Base-by-base conservation (phyloP, 2,113 vertebrate genomes). In the Etheostoma cragini region DNA sequence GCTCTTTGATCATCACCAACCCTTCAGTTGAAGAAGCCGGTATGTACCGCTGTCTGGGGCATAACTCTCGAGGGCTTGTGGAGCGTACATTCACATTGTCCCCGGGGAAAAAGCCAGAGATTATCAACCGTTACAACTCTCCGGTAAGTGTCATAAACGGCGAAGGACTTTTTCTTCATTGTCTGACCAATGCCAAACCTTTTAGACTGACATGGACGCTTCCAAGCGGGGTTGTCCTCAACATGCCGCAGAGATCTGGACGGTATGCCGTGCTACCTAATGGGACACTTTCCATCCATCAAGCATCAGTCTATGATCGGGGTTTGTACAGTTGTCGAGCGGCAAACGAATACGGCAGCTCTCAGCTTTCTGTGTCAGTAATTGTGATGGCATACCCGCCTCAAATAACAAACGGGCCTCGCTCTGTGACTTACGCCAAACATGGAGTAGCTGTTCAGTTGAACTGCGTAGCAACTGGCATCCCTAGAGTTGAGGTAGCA, bases 351-450 rank as follows among this genome's bases (percentile, higher is more conserved):
- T 89, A 94, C 0, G 97, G 96, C 21, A 91, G 94, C 19, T 91
- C 95, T 1, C 50, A 94, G 19, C 89, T 94, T 52, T 95, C 89
- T 1, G 91, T 95, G 3, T 92, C 96, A 0, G 96, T 98, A 2
- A 95, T 95, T 0, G 96, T 99, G 6, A 94, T 97, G 0, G 95
- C 96, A 2, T 97, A 96, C 56, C 96, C 97, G 0, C 97, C 98
- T 0, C 91, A 93, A 1, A 97, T 99, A 82, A 97, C 97, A 57
- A 96, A 88, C 1, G 95, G 96, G 38, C 96, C 96, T 0, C 90
- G 95, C 0, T 93, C 97, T 0, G 93, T 97, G 57, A 95, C 95
- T 17, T 96, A 97, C 15, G 92, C 95, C 0, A 94, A 96, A 66
- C 94, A 88, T 2, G 98, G 98, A 21, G 95, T 95, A 49, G 94